Base-by-base conservation (phyloP, 1,140 invertebrate genomes). In the Drosophila kepulauana region DNA sequence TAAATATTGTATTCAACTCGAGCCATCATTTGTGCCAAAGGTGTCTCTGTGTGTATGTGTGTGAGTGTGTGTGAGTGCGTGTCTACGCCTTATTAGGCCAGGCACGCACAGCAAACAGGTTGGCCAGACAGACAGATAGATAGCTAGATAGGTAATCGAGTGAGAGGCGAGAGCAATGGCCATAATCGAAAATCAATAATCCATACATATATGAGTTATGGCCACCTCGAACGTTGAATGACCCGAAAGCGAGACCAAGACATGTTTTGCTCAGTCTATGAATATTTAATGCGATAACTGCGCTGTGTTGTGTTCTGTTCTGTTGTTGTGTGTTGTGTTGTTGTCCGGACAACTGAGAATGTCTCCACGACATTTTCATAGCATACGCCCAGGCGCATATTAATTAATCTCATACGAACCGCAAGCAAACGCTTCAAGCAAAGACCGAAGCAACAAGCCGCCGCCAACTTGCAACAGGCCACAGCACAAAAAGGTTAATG, bases 151-250 rank as follows among this genome's bases (percentile, higher is more conserved):
- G 41, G 16, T 30, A 41, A 16, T 38, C 48, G 61, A 52, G 16
- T 20, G 65, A 41, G 59, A 6, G 52, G 49, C 15, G 54, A 57
- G 65, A 62, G 73, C 74, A 58, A 46, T 54, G 75, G 48, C 63
- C 81, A 89, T 89, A 89, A 89, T 89, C 86, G 85, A 89, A 89
- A 89, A 89, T 89, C 85, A 85, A 89, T 89, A 89, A 57, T 20
- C 58, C 79, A 79, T 75, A 78, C 79, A 79, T 75, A 78, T 88
- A 75, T 67, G 69, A 79, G 62, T 71, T 87, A 75, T 82, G 66
- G 65, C 56, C 54, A 41, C 57, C 75, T 30, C 49, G 67, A 75
- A 62, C 52, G 81, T 78, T 16, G 64, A 78, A 63, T 41, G 54
- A 41, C 20, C 25, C 8, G 10, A 2, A n/a, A 51, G 69, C 33